Percentiles rank a stretch among this genome's conserved stretches.
Evolutionary conservation across 2,113 vertebrate genomes (phyloP).

Genomic region (Panurus biarmicus): DNA sequence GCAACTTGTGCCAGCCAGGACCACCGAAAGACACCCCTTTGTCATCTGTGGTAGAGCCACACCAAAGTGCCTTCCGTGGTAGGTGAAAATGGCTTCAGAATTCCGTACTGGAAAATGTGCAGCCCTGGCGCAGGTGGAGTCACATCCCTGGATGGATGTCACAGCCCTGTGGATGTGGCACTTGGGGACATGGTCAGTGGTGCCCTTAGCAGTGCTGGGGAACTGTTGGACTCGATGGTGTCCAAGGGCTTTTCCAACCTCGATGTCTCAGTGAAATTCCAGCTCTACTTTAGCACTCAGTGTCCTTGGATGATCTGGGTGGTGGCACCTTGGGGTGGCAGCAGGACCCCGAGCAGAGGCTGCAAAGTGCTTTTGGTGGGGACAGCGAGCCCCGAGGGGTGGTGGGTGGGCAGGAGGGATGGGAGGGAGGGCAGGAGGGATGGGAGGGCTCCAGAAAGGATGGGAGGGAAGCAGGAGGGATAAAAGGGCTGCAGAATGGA

Average conservation of each 20-base stretch:
- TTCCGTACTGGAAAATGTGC: background rate
- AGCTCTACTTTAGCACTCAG: fast-evolving
- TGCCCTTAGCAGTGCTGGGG: background rate
- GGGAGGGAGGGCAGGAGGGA: too few relatives aligned
- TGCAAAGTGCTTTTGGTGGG: background rate
- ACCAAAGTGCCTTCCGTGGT: fast-evolving
- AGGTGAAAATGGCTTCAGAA: fast-evolving
- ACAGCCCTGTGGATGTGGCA: background rate
- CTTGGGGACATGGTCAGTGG: background rate
- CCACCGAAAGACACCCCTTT: fast-evolving
- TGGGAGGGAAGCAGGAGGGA: too few relatives aligned
- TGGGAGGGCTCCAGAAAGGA: too few relatives aligned
- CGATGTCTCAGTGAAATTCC: fast-evolving
- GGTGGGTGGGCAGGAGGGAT: background rate
- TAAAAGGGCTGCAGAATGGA: background rate
- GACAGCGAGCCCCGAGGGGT: fast-evolving
- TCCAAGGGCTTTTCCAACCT: background rate
- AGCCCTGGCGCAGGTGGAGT: background rate
- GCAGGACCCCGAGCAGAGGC: background rate
- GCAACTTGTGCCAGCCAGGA: background rate
- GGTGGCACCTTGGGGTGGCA: background rate
- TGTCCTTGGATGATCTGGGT: fast-evolving
- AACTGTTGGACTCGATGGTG: fast-evolving
- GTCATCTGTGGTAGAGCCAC: fast-evolving
- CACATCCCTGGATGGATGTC: background rate